Base-by-base conservation (phyloP, 2,113 vertebrate species). In the Sturnus vulgaris region DNA sequence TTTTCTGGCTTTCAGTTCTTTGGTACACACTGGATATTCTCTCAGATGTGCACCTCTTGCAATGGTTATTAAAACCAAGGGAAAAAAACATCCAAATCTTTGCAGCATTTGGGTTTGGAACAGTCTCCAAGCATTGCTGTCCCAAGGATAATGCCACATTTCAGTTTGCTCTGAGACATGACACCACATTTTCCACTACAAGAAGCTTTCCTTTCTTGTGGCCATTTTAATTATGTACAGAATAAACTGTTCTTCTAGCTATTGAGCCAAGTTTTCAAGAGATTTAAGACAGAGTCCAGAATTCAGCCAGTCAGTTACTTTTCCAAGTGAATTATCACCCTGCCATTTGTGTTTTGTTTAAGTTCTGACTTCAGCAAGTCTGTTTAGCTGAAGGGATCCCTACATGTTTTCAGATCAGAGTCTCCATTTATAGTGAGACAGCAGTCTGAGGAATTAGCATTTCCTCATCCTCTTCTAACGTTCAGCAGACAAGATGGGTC, bases 131-230 rank as follows among this genome's bases (percentile, higher is more conserved):
- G 47, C 37, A 40, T 2, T 70, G 22, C 12, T 88, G 22, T 56
- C 50, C 59, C 39, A 55, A 30, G 79, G 78, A 92, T 83, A 68
- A 42, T 15, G 22, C 31, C 73, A 70, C 33, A n/a, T 13, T 88
- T 82, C 33, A 7, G 40, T 70, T 90, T 37, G 11, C 63, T 86
- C 52, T 0, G 2, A 90, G 75, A 95, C 1, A 0, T 52, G 68
- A 95, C 88, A 71, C 63, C 71, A 88, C 71, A 68, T 92, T 95
- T 96, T 96, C 90, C 71, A 53, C 87, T 56, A 68, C 42, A 86
- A 63, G 66, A 65, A 85, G 33, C 15, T 63, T 82, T 75, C 35
- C 64, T 88, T 95, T 82, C 39, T 82, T 86, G 64, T 85, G 64
- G 63, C 6, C 27, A 9, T 64, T 83, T 90, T 70, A 90, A 91